These are phyloP conservation scores for Loris lydekkerianus DNA, from an alignment of 2,797 vertebrate species.

Conservation along the genomic window DNA sequence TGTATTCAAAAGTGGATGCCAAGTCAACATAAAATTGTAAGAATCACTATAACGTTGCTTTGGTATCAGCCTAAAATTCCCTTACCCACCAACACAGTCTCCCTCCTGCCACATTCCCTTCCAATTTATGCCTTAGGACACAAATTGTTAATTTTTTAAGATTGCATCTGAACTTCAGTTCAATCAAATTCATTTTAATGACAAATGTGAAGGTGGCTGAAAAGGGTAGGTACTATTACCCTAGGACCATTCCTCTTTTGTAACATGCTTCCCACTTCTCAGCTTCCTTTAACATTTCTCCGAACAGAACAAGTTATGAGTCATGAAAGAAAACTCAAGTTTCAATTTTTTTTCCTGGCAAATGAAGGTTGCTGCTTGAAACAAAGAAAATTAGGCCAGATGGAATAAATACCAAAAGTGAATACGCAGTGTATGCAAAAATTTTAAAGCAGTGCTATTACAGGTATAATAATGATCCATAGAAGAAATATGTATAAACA, in stretches of 20 bases:
- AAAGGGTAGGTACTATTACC: not conserved
- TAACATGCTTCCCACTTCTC: not conserved
- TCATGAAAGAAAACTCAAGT: not conserved
- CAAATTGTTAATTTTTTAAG: not conserved
- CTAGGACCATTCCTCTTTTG: not conserved
- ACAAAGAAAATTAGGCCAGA: conserved; percentile 47
- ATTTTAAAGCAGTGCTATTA: conserved; percentile 57
- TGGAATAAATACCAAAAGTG: conserved; percentile 46
- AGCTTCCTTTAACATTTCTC: not conserved
- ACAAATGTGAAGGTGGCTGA: not conserved
- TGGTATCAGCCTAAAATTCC: not conserved
- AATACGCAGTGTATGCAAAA: conserved; percentile 38
- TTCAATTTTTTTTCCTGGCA: not conserved
- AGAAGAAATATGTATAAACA: conserved; percentile 67
- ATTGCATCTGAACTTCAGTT: not conserved
- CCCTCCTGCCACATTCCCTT: not conserved
- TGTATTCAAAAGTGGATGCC: not conserved
- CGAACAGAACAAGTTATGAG: not conserved
- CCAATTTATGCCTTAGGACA: not conserved
- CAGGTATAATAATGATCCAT: conserved; percentile 58
- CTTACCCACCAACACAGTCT: not conserved
- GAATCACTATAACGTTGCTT: not conserved
- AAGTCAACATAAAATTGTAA: not conserved
- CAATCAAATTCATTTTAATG: not conserved
- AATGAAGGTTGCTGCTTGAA: conserved; percentile 42